Percentiles rank a stretch among this genome's conserved stretches.
These are phyloP conservation scores for Ptilodon capucinus DNA, from an alignment of 2,888 invertebrate species.

Conservation along the genomic window DNA sequence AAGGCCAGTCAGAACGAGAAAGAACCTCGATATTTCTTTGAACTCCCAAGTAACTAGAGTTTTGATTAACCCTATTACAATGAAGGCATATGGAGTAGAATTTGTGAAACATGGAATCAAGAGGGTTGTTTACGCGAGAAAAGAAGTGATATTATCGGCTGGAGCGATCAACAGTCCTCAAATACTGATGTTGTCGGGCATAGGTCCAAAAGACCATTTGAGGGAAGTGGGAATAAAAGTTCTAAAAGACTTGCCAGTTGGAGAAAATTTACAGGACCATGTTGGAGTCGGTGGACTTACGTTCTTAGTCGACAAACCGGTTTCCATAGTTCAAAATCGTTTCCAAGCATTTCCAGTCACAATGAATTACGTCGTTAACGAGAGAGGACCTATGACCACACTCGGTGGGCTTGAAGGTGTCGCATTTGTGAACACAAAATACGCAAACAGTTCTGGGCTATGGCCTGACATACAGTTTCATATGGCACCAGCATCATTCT, in stretches of 20 bases:
- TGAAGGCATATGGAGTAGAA: conserved; percentile 91
- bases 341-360: conserved; percentile 90
- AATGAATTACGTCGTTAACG: conserved; percentile 90
- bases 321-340: conserved; percentile 90
- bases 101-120: conserved; percentile 88
- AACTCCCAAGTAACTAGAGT: conserved; percentile 90
- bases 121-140: conserved; percentile 87
- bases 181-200: conserved; percentile 94
- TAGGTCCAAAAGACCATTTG: conserved; percentile 88
- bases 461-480: conserved; percentile 97
- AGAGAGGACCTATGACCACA: conserved; percentile 93
- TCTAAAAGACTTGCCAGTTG: conserved; percentile 88
- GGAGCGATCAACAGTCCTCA: conserved; percentile 97
- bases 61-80: conserved; percentile 87
- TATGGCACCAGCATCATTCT: conserved; percentile 95
- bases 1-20: conserved; percentile 88
- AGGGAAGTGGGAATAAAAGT: conserved; percentile 87
- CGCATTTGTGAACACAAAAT: conserved; percentile 93
- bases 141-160: conserved; percentile 93
- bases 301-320: conserved; percentile 91
- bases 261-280: conserved; percentile 94
- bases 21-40: conserved; percentile 91
- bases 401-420: conserved; percentile 94
- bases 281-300: conserved; percentile 93
- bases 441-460: conserved; percentile 88